Base-by-base conservation (phyloP, 2,797 vertebrate genomes). In the Sebastes nivosus region DNA sequence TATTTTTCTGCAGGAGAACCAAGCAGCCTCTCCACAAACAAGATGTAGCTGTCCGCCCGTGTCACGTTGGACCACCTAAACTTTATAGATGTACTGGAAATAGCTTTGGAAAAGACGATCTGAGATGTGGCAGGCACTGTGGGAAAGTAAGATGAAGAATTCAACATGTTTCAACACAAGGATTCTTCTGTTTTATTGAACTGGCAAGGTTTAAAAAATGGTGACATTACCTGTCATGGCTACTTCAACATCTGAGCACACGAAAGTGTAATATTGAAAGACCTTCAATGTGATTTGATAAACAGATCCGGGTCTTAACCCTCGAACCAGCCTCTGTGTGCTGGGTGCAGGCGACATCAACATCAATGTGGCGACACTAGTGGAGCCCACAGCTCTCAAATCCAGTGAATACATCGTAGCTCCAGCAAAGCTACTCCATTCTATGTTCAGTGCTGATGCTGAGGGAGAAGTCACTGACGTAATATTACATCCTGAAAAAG, bases 71-170 rank as follows among this genome's bases (percentile, higher is more conserved):
- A 89, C 96, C 96, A 97, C 64, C 90, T 72, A 36, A 95, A 91
- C 20, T 1, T 81, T 75, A 97, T 89, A 1, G 94, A 84, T 22
- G 95, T 91, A 79, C 96, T 97, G 1, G 96, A 95, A 60, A 94
- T 85, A 9, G 96, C 92, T 89, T 79, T 86, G 20, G 89, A 81
- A 50, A 67, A 78, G 11, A 84, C 91, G 64, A 96, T 91, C 80
- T 96, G 94, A 22, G 95, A 93, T 29, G 75, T 81, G 10, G 88
- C 85, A 1, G 96, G 95, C 67, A 97, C 96, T 97, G 88, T 73
- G 77, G 72, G 27, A 72, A 80, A 24, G 20, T 1, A 69, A 68
- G 9, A 87, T 7, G 32, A 83, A 22, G 20, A 18, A 46, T 55
- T 85, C 13, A 69, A 8, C 55, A 64, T 81, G 16, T 69, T 36